Evolutionary conservation across 92 coral and sea anemone species (phyloP), one percentile per base, ranked within the genome.

Genomic region (Paragorgia papillata): DNA sequence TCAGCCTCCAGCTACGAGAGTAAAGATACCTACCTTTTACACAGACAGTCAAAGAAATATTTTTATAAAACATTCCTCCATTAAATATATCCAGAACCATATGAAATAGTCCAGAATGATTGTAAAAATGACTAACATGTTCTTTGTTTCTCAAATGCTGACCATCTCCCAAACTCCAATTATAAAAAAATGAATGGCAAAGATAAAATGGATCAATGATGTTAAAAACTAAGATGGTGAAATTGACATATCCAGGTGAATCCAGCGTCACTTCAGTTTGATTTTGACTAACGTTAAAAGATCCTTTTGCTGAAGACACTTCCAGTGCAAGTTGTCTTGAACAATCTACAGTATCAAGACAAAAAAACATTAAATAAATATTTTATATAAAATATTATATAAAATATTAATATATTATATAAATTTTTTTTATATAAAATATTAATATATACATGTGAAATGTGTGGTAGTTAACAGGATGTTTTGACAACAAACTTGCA

Each of bases 141-240:
- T 50, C 51, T n/a, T 57, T 53, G 9, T 29, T 22, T 43, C 62
- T 18, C 62, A 56, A 22, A 13, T 56, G 1, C 31, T 22, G 62
- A 28, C 92, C 85, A 83, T 92, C 97, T 24, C 92, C 90, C 79
- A 92, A 90, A 56, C 80, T 29, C 97, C 97, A 92, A 25, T 22
- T 24, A 73, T 57, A 89, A 37, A 14, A 31, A 21, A 70, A 33
- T 6, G 32, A 48, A 46, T 50, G 56, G 49, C 77, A 70, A 31
- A 70, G 2, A 0, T 15, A 18, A 26, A 46, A 48, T 27, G 77
- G 62, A n/a, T 70, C 48, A 9, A 50, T 53, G 12, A 70, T n/a
- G 15, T 25, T 21, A 28, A 2, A 17, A 50, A 70, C 34, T 1
- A 54, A 46, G 17, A 49, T 9, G 14, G 46, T 50, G 31, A 70